These are phyloP conservation scores for Trichogramma dendrolimi DNA, from an alignment of 2,888 invertebrate genomes.

Conservation along the genomic window DNA sequence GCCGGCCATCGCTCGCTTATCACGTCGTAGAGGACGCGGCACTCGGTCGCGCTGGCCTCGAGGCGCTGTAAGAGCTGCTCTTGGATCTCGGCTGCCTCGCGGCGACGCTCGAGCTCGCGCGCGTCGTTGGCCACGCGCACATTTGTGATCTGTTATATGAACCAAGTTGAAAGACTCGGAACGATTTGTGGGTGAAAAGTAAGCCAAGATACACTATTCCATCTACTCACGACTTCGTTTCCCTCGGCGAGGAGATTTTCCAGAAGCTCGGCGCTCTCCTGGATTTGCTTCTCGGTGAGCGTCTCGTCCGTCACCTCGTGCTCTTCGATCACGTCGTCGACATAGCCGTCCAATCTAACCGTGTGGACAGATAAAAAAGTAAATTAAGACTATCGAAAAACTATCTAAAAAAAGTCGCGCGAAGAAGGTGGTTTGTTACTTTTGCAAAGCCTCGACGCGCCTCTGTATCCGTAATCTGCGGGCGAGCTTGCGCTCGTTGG, in stretches of 20 bases:
- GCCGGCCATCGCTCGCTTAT: conserved; percentile 67
- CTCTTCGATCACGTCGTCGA: conserved; percentile 24
- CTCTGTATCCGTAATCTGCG: conserved; percentile 65
- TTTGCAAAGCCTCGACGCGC: conserved; percentile 60
- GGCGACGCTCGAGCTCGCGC: conserved; percentile 63
- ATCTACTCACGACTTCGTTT: conserved; percentile 61
- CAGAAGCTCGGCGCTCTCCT: conserved; percentile 61
- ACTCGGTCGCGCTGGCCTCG: conserved; percentile 64
- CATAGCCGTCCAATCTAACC: conserved; percentile 33
- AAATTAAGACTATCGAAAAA: not conserved
- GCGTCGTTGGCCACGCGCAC: conserved; percentile 73
- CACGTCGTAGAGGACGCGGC: conserved; percentile 62
- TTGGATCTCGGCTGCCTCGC: conserved; percentile 55
- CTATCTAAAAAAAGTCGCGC: not conserved
- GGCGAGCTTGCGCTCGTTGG: conserved; percentile 68
- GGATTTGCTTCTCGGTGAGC: conserved; percentile 63
- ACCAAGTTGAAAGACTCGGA: not conserved
- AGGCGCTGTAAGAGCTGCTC: conserved; percentile 57
- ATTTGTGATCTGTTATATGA: conserved; percentile 56
- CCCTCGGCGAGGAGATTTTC: conserved; percentile 66
- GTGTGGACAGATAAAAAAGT: not conserved
- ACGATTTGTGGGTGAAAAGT: not conserved
- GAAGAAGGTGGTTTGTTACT: conserved; percentile 36
- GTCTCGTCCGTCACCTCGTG: conserved; percentile 55
- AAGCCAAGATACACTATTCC: not conserved